Evolutionary conservation across 1,140 invertebrate genomes (phyloP), one percentile per base, ranked within the genome.

Genomic region (Pogonomyrmex barbatus): DNA sequence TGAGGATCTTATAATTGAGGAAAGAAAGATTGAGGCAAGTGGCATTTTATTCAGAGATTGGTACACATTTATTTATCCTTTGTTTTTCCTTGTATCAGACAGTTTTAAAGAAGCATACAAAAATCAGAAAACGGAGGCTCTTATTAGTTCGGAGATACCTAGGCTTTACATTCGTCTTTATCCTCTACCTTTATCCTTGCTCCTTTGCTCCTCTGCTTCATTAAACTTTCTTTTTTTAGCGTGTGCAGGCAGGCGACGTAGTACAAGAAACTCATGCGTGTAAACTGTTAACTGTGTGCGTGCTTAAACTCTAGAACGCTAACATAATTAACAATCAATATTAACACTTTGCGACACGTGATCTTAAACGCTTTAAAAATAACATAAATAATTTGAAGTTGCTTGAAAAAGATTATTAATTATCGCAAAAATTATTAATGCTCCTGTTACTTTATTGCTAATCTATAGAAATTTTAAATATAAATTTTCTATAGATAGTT

Each of bases 1-100:
- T 24, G 24, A 24, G 24, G 24, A 24, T 24, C 24, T 24, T 62
- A 30, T 30, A 42, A 30, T 3, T 68, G 2, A 58, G 45, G 50
- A n/a, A 54, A 50, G 45, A 70, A 54, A 62, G 4, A 54, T 0
- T 47, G 17, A 79, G 12, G 56, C 68, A 12, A 56, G 68, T 63
- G 24, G 36, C 0, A 2, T 88, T 92, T 92, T 91, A 92, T 93
- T 94, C 92, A 93, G 93, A 93, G 94, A 94, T 94, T 94, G 93
- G 93, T 94, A 95, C 93, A 94, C 93, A 94, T 94, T 94, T 95
- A 95, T 95, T 94, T 94, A 94, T 93, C 93, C 92, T 93, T 92
- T 81, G 78, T 81, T 94, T 93, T 88, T 92, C 79, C 85, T 89
- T 94, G 92, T 92, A 93, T 94, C 93, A 93, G 93, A 95, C 92